phyloP scores from a whole-genome alignment of 1,140 invertebrate genomes.

The Neodiprion virginianus region DNA sequence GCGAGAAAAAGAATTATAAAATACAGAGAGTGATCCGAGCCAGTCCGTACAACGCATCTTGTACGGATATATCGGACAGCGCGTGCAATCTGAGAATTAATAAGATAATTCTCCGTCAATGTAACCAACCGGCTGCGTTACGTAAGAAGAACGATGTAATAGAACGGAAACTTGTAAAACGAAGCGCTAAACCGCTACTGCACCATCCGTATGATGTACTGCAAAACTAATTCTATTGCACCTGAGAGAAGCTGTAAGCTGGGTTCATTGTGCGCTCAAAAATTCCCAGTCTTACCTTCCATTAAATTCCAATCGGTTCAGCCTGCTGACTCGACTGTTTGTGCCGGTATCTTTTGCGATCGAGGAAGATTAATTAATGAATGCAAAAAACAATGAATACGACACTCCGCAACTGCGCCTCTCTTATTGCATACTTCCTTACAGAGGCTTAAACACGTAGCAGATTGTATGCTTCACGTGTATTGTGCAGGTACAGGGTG shows the following conservation, averaged over 20 bases:
- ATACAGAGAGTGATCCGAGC: no score
- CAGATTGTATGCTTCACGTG: no score
- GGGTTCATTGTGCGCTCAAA: not conserved
- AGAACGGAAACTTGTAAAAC: not conserved
- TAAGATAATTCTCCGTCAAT: not conserved
- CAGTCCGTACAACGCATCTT: no score
- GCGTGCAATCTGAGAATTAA: not conserved
- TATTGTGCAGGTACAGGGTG: no score
- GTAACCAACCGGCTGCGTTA: not conserved
- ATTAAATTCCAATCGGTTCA: not conserved
- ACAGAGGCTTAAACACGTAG: no score
- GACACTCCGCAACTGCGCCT: not conserved
- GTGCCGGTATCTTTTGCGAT: not conserved
- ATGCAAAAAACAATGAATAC: not conserved
- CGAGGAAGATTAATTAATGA: not conserved
- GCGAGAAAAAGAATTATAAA: no score
- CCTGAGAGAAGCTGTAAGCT: not conserved
- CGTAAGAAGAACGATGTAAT: not conserved
- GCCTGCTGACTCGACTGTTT: not conserved
- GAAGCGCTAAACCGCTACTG: not conserved
- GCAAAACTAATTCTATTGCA: not conserved
- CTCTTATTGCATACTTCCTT: not conserved
- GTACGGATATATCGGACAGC: not conserved
- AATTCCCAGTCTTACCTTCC: not conserved
- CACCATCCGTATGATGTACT: not conserved